A percentile compares a stretch with the other conserved stretches of the same genome.
Evolutionary conservation across 2,888 invertebrate genomes (phyloP).

Genomic region (Noctuana brunneofusca): DNA sequence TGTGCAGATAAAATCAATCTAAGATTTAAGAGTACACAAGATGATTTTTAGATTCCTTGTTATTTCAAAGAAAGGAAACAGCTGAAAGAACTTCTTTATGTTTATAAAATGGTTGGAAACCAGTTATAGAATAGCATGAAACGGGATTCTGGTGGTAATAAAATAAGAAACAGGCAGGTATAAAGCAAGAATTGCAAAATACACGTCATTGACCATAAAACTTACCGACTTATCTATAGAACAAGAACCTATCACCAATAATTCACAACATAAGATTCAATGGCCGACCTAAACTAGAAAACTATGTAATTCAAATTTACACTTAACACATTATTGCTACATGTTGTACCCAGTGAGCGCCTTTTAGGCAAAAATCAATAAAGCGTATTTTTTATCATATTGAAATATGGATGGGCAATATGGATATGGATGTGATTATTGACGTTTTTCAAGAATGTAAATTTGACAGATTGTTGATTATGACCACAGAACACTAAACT

Average conservation of each 20-base stretch:
- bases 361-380: constrained; percentile 65
- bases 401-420: constrained; percentile 58
- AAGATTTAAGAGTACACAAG: too few relatives aligned
- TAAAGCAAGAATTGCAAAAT: constrained; percentile 45
- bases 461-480: not conserved
- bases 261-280: constrained; percentile 49
- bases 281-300: constrained; percentile 39
- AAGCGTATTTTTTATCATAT: constrained; percentile 50
- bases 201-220: constrained; percentile 71
- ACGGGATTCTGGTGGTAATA: not conserved
- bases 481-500: too few relatives aligned
- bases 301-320: constrained; percentile 29
- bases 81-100: not conserved
- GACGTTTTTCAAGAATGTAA: constrained; percentile 44
- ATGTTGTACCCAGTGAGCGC: constrained; percentile 43
- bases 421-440: constrained; percentile 62
- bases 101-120: not conserved
- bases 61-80: not conserved
- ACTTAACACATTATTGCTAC: constrained; percentile 36
- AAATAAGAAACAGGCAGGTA: constrained; percentile 12
- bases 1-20: not conserved
- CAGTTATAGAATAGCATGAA: not conserved
- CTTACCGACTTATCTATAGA: constrained; percentile 54
- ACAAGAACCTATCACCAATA: constrained; percentile 47
- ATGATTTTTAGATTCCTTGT: too few relatives aligned